Evolutionary conservation across 2,888 invertebrate species (phyloP).

Genomic region (Tetheella fluctuosa): DNA sequence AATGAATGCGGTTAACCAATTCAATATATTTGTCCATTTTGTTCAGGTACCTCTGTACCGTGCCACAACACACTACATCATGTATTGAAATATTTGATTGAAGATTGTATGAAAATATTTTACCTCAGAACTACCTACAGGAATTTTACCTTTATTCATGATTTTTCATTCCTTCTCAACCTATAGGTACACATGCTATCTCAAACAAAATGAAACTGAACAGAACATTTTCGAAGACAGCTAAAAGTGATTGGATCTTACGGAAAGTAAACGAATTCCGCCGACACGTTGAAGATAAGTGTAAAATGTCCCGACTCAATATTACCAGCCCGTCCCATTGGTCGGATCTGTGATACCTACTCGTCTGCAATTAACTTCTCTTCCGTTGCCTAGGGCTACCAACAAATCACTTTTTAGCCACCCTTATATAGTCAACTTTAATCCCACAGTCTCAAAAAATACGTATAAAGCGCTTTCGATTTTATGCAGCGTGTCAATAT

Average conservation of each 20-base stretch:
- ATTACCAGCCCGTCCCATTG: conserved; percentile 68
- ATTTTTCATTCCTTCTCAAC: too few species aligned
- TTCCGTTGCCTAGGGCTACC: conserved; percentile 70
- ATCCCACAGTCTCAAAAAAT: not conserved
- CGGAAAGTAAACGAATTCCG: conserved; percentile 5
- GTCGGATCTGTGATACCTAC: conserved; percentile 71
- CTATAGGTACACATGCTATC: too few species aligned
- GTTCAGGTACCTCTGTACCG: too few species aligned
- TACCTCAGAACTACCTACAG: too few species aligned
- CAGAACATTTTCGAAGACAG: conserved; percentile 1
- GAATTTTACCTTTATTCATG: too few species aligned
- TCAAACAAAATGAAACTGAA: not conserved
- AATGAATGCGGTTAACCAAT: too few species aligned
- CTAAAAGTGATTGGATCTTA: conserved; percentile 12
- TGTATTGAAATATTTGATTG: too few species aligned
- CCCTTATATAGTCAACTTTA: conserved; percentile 32
- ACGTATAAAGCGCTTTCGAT: not conserved
- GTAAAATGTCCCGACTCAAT: conserved; percentile 49
- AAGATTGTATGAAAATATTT: too few species aligned
- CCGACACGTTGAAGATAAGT: conserved; percentile 13
- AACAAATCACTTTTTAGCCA: conserved; percentile 71
- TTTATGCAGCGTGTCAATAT: too few species aligned
- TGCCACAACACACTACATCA: too few species aligned
- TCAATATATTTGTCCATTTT: too few species aligned
- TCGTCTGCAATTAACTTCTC: conserved; percentile 70